These are phyloP conservation scores for Antitype chi DNA, from an alignment of 2,888 invertebrate species.

Conservation along the genomic window DNA sequence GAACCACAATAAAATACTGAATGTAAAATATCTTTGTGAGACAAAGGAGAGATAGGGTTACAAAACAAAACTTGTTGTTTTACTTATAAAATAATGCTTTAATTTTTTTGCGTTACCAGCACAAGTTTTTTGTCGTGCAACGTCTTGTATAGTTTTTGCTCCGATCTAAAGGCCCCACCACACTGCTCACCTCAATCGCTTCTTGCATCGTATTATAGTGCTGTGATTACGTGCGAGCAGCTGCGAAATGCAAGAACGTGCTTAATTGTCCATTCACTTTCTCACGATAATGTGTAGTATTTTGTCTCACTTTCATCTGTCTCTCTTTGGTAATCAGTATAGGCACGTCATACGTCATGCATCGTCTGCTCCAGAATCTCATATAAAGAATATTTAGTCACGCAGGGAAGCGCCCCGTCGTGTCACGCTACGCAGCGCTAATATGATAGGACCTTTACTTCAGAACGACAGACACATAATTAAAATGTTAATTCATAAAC, in stretches of 20 bases:
- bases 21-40: conserved; percentile 27
- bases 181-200: neutral
- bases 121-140: conserved; percentile 16
- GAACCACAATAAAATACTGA: conserved; percentile 24
- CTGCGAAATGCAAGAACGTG: too few species aligned
- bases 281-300: neutral
- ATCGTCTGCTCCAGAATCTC: neutral
- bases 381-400: conserved; percentile 31
- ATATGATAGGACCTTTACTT: conserved; percentile 37
- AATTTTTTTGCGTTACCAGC: conserved; percentile 30
- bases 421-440: conserved; percentile 12
- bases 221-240: neutral
- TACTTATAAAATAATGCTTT: conserved; percentile 9
- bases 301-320: neutral
- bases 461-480: conserved; percentile 28
- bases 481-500: conserved; percentile 53
- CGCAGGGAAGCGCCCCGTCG: neutral
- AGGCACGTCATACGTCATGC: neutral
- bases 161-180: conserved; percentile 9
- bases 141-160: conserved; percentile 21
- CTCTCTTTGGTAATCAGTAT: neutral
- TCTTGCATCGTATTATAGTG: neutral
- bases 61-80: conserved; percentile 15
- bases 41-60: conserved; percentile 28
- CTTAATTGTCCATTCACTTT: neutral